Evolutionary conservation across 2,888 invertebrate species (phyloP), one percentile per base, ranked within the genome.

Genomic region (Rhamnusium bicolor): DNA sequence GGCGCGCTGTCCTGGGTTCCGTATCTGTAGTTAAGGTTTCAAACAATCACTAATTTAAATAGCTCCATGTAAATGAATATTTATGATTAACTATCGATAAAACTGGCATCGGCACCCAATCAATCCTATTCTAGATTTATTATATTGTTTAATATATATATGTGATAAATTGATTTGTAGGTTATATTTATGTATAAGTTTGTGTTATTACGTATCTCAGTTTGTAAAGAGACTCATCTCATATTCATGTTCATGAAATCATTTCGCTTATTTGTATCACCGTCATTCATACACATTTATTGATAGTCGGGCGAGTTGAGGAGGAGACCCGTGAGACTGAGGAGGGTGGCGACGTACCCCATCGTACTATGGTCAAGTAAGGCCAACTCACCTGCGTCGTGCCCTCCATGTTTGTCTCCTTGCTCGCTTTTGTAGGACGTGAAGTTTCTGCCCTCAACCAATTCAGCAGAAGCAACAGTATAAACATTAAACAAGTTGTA

Each of bases 41-140:
- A 88, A 90, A 90, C 89, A 89, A 90, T 90, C 88, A 89, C 87
- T 89, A 87, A 88, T 87, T 88, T 88, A 89, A 88, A 78, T 72
- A 74, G 73, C 72, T 76, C 78, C 74, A 77, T 84, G 81, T 84
- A 83, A 84, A 83, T 82, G 79, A 81, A 81, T 81, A 84, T 84
- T 83, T 84, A 85, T 84, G 80, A 85, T 82, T 83, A 83, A 82
- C 74, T 77, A 79, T 82, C 82, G 80, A 82, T 40, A 73, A 83
- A 84, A 85, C 82, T 84, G 87, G 85, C 86, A 86, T 86, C 85
- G 86, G 88, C 87, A 88, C 87, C 88, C 81, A 79, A 82, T 79
- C 79, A 87, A 87, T 88, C 88, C 88, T 88, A 87, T 86, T 83
- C 83, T 86, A 86, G 82, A 85, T 82, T 86, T 82, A 84, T 83